These are phyloP conservation scores for Acanthopagrus latus DNA, from an alignment of 2,797 vertebrate genomes.

Conservation along the genomic window DNA sequence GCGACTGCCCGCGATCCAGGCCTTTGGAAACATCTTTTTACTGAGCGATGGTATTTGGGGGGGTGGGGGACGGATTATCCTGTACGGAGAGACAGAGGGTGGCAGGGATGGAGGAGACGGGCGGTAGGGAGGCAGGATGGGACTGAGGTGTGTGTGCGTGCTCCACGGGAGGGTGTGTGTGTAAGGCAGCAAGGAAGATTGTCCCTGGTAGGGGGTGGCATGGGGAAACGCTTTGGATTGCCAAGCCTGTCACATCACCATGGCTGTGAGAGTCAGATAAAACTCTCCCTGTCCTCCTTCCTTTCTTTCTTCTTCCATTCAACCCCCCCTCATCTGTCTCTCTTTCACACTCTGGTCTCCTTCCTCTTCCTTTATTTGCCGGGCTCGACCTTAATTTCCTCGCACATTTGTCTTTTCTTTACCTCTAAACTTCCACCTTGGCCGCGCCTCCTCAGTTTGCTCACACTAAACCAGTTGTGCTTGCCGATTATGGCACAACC, in stretches of 20 bases:
- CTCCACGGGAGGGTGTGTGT: constrained; percentile 55
- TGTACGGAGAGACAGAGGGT: constrained; percentile 53
- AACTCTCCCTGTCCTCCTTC: constrained; percentile 54
- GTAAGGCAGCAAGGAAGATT: constrained; percentile 63
- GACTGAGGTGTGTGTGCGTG: constrained; percentile 42
- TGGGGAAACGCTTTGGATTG: constrained; percentile 64
- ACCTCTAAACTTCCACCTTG: constrained; percentile 21
- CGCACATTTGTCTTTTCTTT: constrained; percentile 9
- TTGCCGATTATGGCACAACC: constrained; percentile 11
- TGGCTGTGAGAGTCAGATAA: constrained; percentile 79
- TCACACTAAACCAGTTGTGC: constrained; percentile 7
- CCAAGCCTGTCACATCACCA: constrained; percentile 68
- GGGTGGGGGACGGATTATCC: constrained; percentile 71
- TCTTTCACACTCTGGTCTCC: constrained; percentile 5
- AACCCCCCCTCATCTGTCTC: constrained; percentile 20
- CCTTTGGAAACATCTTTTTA: constrained; percentile 66
- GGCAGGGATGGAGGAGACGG: constrained; percentile 52
- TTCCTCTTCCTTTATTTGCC: constrained; percentile 13
- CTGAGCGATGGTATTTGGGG: constrained; percentile 70
- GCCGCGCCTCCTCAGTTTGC: neutral
- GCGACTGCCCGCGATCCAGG: constrained; percentile 46
- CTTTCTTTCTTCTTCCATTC: constrained; percentile 35
- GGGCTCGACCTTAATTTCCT: constrained; percentile 40
- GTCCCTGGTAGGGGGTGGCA: constrained; percentile 72
- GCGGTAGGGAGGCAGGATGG: constrained; percentile 28